Evolutionary conservation across 2,113 vertebrate genomes (phyloP).

Genomic region (Arenaria interpres): DNA sequence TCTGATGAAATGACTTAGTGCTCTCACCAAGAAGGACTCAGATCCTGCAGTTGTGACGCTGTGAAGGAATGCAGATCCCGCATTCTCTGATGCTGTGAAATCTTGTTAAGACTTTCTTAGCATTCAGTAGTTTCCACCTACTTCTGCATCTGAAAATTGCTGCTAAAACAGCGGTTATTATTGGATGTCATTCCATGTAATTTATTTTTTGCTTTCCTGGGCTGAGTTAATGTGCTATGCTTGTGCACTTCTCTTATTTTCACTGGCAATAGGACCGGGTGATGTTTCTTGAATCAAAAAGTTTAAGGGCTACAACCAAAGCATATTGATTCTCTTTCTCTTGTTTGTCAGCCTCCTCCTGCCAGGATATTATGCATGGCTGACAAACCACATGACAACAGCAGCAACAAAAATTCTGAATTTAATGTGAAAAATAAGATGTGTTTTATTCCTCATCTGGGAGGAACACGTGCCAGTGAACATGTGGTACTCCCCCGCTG

Average conservation of each 20-base stretch:
- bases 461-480: background rate
- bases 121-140: conserved; percentile 6
- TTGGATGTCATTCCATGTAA: conserved; percentile 8
- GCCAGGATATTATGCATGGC: conserved; percentile 28
- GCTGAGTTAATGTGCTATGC: background rate
- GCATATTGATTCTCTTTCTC: conserved; percentile 35
- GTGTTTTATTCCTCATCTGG: background rate
- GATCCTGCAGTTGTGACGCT: background rate
- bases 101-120: background rate
- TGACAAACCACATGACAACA: background rate
- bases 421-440: conserved; percentile 23
- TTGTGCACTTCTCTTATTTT: conserved; percentile 19
- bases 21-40: background rate
- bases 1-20: background rate
- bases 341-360: conserved; percentile 10
- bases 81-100: background rate
- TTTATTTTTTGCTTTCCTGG: conserved; percentile 53
- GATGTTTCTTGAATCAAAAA: conserved; percentile 33
- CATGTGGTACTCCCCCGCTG: background rate
- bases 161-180: conserved; percentile 17
- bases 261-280: background rate
- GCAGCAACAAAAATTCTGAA: background rate
- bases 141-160: conserved; percentile 48
- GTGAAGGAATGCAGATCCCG: background rate
- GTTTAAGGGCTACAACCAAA: conserved; percentile 50